phyloP scores from a whole-genome alignment of 2,113 vertebrate genomes.

The Pavo muticus region DNA sequence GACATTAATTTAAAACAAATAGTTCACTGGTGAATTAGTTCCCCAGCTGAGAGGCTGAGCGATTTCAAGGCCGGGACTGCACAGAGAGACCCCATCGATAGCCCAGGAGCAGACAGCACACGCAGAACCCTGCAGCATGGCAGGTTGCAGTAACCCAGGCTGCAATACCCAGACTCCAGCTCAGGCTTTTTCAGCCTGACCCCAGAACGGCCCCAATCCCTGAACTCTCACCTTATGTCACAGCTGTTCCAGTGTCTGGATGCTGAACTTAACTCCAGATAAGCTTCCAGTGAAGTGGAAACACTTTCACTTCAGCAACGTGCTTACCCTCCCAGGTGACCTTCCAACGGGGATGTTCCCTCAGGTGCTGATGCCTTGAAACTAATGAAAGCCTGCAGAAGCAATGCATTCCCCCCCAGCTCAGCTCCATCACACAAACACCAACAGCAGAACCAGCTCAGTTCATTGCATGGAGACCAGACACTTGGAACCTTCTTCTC shows the following conservation, averaged over 20 bases:
- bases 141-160: background rate
- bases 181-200: background rate
- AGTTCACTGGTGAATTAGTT: constrained; percentile 43
- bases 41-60: background rate
- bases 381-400: background rate
- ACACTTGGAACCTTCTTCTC: background rate
- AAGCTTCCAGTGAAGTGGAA: background rate
- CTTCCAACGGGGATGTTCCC: background rate
- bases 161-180: background rate
- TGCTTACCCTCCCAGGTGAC: background rate
- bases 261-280: background rate
- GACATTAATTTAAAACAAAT: constrained; percentile 65
- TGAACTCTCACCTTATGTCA: background rate
- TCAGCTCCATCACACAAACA: background rate
- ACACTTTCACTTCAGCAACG: background rate
- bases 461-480: background rate
- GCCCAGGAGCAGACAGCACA: background rate
- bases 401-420: rapidly evolving
- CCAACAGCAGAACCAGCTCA: background rate
- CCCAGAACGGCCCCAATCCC: background rate
- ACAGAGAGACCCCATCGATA: background rate
- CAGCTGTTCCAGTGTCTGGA: background rate
- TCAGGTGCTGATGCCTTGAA: rapidly evolving
- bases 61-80: background rate
- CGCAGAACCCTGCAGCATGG: background rate